phyloP scores from a whole-genome alignment of 2,888 invertebrate species.

The Micoletzkya japonica region DNA sequence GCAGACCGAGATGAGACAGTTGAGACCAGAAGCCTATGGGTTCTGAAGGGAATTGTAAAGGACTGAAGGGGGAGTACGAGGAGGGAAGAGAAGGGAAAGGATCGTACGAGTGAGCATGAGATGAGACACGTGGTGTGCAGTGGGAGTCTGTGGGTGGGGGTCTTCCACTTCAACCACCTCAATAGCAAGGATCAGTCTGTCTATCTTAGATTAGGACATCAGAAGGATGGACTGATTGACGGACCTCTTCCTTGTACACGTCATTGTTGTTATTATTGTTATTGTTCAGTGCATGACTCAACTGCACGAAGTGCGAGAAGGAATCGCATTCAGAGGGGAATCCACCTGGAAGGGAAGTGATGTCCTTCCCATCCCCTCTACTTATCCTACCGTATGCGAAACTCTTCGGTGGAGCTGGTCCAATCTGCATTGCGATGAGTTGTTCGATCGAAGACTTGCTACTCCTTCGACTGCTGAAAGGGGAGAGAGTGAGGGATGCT shows the following conservation, averaged over 20 bases:
- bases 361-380: background rate
- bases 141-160: no score
- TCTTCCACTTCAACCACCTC: no score
- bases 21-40: constrained; percentile 51
- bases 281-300: constrained; percentile 15
- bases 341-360: constrained; percentile 8
- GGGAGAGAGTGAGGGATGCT: background rate
- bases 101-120: no score
- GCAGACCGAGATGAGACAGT: constrained; percentile 48
- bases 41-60: constrained; percentile 36
- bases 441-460: constrained; percentile 32
- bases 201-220: no score
- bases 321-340: constrained; percentile 14
- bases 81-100: no score
- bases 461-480: constrained; percentile 18
- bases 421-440: constrained; percentile 31
- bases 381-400: no score
- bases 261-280: constrained; percentile 15
- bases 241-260: background rate
- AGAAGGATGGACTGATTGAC: background rate
- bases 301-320: constrained; percentile 24
- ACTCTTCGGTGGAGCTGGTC: background rate
- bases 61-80: background rate
- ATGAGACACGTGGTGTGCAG: no score
- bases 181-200: no score